These are phyloP conservation scores for Eupsittula cactorum DNA, from an alignment of 2,113 vertebrate species.

Conservation along the genomic window DNA sequence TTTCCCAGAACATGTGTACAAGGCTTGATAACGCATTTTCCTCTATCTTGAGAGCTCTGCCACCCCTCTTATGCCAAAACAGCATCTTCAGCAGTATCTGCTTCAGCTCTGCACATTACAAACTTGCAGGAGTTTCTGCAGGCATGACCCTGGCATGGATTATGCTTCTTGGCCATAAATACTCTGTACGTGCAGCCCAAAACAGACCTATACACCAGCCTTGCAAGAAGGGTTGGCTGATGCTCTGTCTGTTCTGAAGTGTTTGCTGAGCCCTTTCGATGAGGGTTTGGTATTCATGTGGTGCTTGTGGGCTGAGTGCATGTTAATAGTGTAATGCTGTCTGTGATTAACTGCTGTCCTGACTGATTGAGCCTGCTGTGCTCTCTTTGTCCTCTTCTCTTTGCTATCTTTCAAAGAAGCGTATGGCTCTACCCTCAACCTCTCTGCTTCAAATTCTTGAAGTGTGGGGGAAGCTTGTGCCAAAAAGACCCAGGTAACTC, in stretches of 20 bases:
- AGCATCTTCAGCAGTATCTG: not conserved
- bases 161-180: not conserved
- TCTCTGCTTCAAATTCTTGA: not conserved
- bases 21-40: not conserved
- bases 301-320: rapidly evolving
- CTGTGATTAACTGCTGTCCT: not conserved
- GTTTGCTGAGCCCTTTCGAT: rapidly evolving
- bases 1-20: not conserved
- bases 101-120: rapidly evolving
- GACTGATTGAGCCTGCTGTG: not conserved
- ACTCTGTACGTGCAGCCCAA: rapidly evolving
- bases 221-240: not conserved
- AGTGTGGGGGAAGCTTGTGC: not conserved
- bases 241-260: not conserved
- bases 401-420: not conserved
- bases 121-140: not conserved
- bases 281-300: not conserved
- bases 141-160: not conserved
- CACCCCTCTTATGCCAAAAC: not conserved
- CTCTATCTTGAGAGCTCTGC: not conserved
- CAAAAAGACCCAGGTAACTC: not conserved
- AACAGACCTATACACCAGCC: too few species aligned
- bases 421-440: not conserved
- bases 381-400: not conserved
- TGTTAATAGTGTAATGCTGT: not conserved